Evolutionary conservation across 2,797 vertebrate genomes (phyloP), one percentile per base, ranked within the genome.

Genomic region (Coluber constrictor): DNA sequence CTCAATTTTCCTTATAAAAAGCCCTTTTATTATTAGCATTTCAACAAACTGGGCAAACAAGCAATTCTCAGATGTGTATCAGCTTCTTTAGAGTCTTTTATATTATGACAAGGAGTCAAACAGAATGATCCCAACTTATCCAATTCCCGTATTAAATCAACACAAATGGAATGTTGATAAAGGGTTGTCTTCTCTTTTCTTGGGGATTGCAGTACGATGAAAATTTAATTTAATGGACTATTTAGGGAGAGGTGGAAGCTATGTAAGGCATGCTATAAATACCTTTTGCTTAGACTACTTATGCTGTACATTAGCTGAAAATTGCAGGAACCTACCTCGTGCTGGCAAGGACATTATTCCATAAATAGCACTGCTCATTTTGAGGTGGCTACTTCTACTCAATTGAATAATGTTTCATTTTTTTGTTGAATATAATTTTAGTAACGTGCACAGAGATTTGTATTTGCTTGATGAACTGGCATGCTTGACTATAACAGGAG

Each of bases 251-350:
- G 20, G 18, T 43, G 74, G 37, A 79, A 79, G 32, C 74, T 43
- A 66, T n/a, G 89, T 12, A 63, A 87, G 23, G 27, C 90, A 91
- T 74, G 47, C 29, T 43, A 90, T 86, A 90, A 89, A 92, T 89
- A 79, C 43, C 2, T 32, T 94, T 90, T 94, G 7, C 1, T 93
- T 37, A 56, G 1, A 11, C 15, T 60, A 61, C 90, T 93, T 88
- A 60, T 79, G 55, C 61, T 29, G 13, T 88, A 93, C 92, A 32
- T 91, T 95, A 95, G 88, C 43, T 86, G 3, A 25, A 92, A 89
- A 32, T 59, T 79, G 18, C 60, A 37, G 61, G 5, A 1, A 43
- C 37, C 60, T 37, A 88, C 63, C 74, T n/a, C 20, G 18, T 60
- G 7, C 13, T 0, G 0, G 91, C 1, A 20, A 70, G 0, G 2